Evolutionary conservation across 2,888 invertebrate species (phyloP), one percentile per base, ranked within the genome.

Genomic region (Atethmia centrago): DNA sequence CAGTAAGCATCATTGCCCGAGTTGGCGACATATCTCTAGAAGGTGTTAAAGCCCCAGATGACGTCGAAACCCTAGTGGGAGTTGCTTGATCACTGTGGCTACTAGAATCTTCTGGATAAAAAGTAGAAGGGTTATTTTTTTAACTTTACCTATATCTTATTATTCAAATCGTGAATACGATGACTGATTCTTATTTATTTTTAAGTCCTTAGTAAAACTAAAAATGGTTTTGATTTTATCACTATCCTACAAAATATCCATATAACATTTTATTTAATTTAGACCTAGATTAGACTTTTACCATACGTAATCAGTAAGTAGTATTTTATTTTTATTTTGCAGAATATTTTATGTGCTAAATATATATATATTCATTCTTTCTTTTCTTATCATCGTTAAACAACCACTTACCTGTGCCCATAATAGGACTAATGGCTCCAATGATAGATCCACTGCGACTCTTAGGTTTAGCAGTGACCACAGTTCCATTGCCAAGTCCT

Each of bases 381-480:
- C 0, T 7, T 2, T 25, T 71, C 19, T 45, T 40, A 31, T 59
- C 12, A n/a, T 14, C 2, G 3, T 7, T 14, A 21, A 3, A 31
- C 10, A n/a, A 10, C 1, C 3, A 55, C 56, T 85, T 80, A 96
- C 96, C 96, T 90, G 95, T 95, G 40, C 96, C 96, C 95, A 96
- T 96, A 14, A 95, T 95, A 71, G 96, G 96, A 74, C 96, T 96
- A 47, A 96, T 96, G 9, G 96, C 96, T 74, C 96, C 96, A 87
- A 96, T 96, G 19, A 96, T 96, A 5, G 96, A 96, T 0, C 96
- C 96, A 74, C 96, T 96, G 19, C 96, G 89, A 81, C 96, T 96
- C 85, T 96, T 96, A 0, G 96, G 95, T 62, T 96, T 96, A 8
- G 85, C 79, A 28, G 86, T 88, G 2, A 89, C 84, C 0, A 91